Conservation (phyloP, 2,888 invertebrate species). For the Norana najaformis region DNA sequence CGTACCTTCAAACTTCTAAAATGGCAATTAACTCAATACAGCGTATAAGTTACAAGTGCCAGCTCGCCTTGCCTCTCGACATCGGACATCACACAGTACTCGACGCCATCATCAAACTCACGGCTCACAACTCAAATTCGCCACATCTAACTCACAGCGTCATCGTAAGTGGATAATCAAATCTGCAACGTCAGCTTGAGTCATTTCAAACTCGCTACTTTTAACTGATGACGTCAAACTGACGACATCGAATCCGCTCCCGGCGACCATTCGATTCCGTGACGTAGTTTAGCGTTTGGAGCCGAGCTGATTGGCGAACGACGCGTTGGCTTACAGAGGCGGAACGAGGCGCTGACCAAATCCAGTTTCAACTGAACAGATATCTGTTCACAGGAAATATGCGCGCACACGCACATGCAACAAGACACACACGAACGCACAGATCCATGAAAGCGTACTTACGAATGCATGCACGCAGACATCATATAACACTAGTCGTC, state of each 20-base stretch:
- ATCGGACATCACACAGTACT: no score
- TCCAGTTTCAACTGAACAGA: background rate
- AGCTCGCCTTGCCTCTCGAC: no score
- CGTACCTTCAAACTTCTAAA: no score
- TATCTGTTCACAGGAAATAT: background rate
- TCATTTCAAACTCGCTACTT: background rate
- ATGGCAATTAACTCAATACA: no score
- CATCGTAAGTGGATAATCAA: no score
- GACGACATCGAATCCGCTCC: background rate
- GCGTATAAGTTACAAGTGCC: no score
- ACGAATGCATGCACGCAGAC: background rate
- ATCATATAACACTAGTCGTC: background rate
- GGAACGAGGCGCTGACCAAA: background rate
- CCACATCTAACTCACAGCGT: no score
- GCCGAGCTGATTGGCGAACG: background rate
- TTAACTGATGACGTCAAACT: background rate
- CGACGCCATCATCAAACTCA: no score
- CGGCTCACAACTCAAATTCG: no score
- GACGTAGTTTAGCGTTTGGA: background rate
- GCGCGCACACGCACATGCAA: constrained; percentile 23
- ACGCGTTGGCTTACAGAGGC: background rate
- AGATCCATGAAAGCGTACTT: background rate
- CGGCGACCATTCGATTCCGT: background rate
- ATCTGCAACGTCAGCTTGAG: background rate
- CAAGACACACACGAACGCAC: background rate